Evolutionary conservation across 2,113 vertebrate species (phyloP).

Genomic region (Lophura nycthemera): DNA sequence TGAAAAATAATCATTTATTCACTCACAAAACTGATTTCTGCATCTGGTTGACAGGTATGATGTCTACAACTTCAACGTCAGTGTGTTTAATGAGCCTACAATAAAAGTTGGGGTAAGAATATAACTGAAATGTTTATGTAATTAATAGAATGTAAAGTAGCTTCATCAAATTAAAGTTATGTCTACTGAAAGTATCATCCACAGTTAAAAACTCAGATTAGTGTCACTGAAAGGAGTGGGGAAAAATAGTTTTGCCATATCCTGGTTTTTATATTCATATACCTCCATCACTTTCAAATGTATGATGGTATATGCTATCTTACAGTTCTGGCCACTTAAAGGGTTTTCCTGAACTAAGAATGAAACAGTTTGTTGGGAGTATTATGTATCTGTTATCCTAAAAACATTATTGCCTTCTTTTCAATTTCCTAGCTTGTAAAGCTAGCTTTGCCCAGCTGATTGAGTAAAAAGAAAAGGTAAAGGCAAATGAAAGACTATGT

Average conservation of each 20-base stretch:
- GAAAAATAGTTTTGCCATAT: not conserved
- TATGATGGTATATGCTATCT: fast-evolving
- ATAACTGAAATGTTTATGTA: not conserved
- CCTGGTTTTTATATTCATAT: not conserved
- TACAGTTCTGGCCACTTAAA: not conserved
- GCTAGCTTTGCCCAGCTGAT: not conserved
- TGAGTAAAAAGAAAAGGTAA: not conserved
- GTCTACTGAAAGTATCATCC: not conserved
- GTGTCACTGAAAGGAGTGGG: not conserved
- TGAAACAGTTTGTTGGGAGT: not conserved
- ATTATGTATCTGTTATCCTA: not conserved
- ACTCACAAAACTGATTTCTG: not conserved
- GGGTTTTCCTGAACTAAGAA: not conserved
- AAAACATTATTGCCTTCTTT: fast-evolving
- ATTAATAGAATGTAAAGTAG: not conserved
- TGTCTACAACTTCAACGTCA: conserved; percentile 80
- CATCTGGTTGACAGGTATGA: conserved; percentile 76
- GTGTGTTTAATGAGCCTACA: conserved; percentile 75
- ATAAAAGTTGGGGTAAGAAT: conserved; percentile 83
- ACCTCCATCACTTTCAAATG: not conserved
- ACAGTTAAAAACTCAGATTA: not conserved
- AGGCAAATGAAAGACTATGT: not conserved
- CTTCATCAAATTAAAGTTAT: not conserved
- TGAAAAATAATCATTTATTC: not conserved
- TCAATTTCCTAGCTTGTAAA: not conserved